phyloP scores from a whole-genome alignment of 2,888 invertebrate genomes.

The Leucoma salicis region DNA sequence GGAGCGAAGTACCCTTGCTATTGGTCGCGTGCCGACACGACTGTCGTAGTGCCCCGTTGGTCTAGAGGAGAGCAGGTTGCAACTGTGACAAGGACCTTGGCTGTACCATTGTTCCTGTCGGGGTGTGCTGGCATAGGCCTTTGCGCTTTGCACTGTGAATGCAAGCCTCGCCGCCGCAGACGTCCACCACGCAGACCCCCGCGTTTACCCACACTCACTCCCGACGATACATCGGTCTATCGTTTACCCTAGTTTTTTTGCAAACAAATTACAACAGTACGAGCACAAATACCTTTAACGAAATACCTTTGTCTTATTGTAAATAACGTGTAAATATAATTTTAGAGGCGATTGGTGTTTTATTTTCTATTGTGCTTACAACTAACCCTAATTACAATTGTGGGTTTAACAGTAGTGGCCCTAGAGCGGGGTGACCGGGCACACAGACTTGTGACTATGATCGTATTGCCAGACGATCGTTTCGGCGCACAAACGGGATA shows the following conservation, averaged over 20 bases:
- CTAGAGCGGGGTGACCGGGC: too few species aligned
- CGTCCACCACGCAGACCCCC: constrained; percentile 85
- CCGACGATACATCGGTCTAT: constrained; percentile 78
- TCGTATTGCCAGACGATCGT: too few species aligned
- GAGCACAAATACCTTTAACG: constrained; percentile 41
- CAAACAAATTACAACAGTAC: constrained; percentile 6
- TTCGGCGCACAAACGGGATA: too few species aligned
- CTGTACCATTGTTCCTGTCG: constrained; percentile 91
- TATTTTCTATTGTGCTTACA: constrained; percentile 6
- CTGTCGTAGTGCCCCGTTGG: constrained; percentile 92
- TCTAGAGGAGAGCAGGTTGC: constrained; percentile 91
- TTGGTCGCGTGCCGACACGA: constrained; percentile 89
- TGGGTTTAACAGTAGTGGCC: too few species aligned
- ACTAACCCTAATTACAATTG: too few species aligned
- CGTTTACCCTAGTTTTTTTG: constrained; percentile 56
- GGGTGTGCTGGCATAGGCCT: constrained; percentile 92
- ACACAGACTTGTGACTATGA: too few species aligned
- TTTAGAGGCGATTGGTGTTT: constrained; percentile 16
- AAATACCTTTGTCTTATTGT: constrained; percentile 27
- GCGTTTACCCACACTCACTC: constrained; percentile 79
- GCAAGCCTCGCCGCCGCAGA: constrained; percentile 86
- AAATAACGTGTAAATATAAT: constrained; percentile 46
- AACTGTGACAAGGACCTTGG: constrained; percentile 91
- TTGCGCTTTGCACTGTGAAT: constrained; percentile 94
- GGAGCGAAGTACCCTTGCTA: constrained; percentile 86